Conservation (phyloP, 2,797 vertebrate genomes). For the Gephyroberyx darwinii region DNA sequence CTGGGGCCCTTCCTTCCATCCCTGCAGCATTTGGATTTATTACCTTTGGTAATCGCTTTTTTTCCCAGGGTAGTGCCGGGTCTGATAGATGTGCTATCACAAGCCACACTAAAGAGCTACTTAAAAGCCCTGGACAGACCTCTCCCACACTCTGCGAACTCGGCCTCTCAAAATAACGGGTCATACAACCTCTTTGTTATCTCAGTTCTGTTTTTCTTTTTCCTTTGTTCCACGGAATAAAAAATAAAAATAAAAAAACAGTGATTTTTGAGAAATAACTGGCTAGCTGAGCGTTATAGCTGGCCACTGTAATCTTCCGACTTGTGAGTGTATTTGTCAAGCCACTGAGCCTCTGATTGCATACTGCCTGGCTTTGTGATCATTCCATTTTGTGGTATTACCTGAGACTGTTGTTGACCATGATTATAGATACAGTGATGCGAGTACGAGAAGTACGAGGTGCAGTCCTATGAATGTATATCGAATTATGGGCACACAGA, state of each 20-base stretch:
- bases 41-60: slow-evolving; percentile 3
- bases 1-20: slow-evolving; percentile 23
- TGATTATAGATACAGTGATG: too few relatives aligned
- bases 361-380: too few relatives aligned
- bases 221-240: neutral
- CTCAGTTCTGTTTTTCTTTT: neutral
- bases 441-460: too few relatives aligned
- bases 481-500: too few relatives aligned
- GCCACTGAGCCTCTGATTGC: too few relatives aligned
- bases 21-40: neutral
- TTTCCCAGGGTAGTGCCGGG: slow-evolving; percentile 23
- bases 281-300: neutral
- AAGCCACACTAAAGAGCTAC: slow-evolving; percentile 39
- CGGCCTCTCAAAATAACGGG: neutral
- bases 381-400: too few relatives aligned
- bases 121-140: slow-evolving; percentile 32
- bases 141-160: neutral
- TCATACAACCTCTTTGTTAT: neutral
- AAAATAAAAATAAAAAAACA: neutral
- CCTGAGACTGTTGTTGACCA: too few relatives aligned
- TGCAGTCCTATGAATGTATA: too few relatives aligned
- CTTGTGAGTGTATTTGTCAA: too few relatives aligned
- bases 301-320: too few relatives aligned
- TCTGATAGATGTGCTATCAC: slow-evolving; percentile 45
- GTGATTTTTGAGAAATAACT: neutral